phyloP scores from a whole-genome alignment of 2,888 invertebrate species.

The Didymodactylos carnosus region DNA sequence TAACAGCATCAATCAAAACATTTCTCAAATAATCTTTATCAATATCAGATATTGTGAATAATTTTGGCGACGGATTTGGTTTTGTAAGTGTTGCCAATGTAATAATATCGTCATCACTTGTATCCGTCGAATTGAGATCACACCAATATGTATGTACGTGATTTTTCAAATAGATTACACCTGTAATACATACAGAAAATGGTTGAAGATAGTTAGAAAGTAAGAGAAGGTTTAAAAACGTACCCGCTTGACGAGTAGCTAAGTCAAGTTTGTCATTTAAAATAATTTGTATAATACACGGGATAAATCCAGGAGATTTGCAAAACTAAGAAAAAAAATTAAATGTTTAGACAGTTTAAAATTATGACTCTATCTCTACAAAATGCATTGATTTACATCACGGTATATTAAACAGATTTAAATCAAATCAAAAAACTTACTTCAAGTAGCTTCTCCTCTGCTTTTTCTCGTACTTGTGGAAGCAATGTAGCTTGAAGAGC shows the following conservation, averaged over 20 bases:
- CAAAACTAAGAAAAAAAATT: conserved; percentile 46
- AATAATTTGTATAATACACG: conserved; percentile 71
- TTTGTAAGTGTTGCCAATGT: conserved; percentile 43
- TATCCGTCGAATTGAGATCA: conserved; percentile 24
- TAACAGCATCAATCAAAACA: conserved; percentile 75
- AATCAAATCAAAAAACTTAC: conserved; percentile 41
- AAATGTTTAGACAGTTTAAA: not conserved
- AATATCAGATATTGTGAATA: conserved; percentile 79
- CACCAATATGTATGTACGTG: conserved; percentile 67
- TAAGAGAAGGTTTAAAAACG: not conserved
- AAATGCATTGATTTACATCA: no score
- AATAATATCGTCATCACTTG: not conserved
- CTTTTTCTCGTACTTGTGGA: conserved; percentile 63
- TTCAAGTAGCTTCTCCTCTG: conserved; percentile 72
- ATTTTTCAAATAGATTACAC: conserved; percentile 88
- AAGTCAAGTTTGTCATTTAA: conserved; percentile 66
- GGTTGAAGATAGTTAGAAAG: not conserved
- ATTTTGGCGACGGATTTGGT: conserved; percentile 32
- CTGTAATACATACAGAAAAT: conserved; percentile 17
- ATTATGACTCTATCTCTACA: no score
- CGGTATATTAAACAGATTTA: not conserved
- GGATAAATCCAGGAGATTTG: conserved; percentile 87
- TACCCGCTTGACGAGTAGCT: conserved; percentile 75
- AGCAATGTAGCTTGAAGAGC: conserved; percentile 75
- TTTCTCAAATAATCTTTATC: conserved; percentile 78